Evolutionary conservation across 2,888 invertebrate genomes (phyloP).

Genomic region (Microdon myrmicae): DNA sequence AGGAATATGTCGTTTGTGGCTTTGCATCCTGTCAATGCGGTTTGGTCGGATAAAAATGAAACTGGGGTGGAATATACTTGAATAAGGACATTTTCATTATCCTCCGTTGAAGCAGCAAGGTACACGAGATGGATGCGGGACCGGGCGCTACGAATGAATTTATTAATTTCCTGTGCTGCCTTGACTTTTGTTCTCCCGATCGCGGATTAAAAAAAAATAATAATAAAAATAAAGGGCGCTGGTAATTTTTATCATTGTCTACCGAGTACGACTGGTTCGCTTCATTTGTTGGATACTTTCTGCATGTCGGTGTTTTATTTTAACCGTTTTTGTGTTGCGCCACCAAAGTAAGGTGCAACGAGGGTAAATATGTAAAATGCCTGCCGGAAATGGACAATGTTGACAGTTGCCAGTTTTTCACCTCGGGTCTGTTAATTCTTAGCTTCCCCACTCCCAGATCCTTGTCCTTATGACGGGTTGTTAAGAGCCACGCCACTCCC

Average conservation of each 20-base stretch:
- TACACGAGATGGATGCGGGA: background rate
- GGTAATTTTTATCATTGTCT: slow-evolving; percentile 34
- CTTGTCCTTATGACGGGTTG: no score
- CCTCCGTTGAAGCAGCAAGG: background rate
- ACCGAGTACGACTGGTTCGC: slow-evolving; percentile 18
- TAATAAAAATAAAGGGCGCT: slow-evolving; percentile 17
- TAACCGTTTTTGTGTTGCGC: background rate
- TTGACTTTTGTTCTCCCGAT: slow-evolving; percentile 37
- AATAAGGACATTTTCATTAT: slow-evolving; percentile 47
- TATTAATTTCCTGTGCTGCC: slow-evolving; percentile 47
- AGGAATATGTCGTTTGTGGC: slow-evolving; percentile 43
- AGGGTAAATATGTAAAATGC: slow-evolving; percentile 4
- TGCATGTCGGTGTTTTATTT: background rate
- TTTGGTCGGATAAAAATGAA: slow-evolving; percentile 32
- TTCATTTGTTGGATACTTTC: no score
- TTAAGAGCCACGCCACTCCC: no score
- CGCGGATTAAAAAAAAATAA: slow-evolving; percentile 20
- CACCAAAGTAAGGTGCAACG: slow-evolving; percentile 5
- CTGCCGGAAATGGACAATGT: slow-evolving; percentile 12
- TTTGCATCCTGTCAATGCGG: slow-evolving; percentile 46
- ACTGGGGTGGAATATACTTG: slow-evolving; percentile 32
- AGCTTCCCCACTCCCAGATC: slow-evolving; percentile 1
- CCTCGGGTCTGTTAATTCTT: slow-evolving; percentile 14
- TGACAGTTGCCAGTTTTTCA: slow-evolving; percentile 31
- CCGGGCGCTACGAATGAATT: slow-evolving; percentile 30